phyloP scores from a whole-genome alignment of 2,888 invertebrate genomes.

The Celastrina argiolus region DNA sequence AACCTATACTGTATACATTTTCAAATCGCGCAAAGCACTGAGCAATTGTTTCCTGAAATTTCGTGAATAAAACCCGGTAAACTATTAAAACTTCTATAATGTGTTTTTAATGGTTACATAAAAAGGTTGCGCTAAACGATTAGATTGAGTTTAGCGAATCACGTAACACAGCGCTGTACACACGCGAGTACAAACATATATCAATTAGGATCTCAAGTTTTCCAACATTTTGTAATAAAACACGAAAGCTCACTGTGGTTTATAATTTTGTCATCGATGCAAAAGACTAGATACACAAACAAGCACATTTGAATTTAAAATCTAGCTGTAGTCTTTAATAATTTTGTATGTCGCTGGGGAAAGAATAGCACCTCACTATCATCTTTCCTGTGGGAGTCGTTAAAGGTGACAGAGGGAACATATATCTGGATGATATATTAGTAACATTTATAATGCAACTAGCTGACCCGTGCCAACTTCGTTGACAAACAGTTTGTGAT shows the following conservation, averaged over 20 bases:
- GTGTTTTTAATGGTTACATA: conserved; percentile 16
- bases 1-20: background rate
- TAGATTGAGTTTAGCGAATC: conserved; percentile 13
- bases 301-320: background rate
- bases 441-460: no score
- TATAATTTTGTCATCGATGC: conserved; percentile 1
- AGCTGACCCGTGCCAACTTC: no score
- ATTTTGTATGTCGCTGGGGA: no score
- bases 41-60: background rate
- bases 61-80: background rate
- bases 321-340: no score
- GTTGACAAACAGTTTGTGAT: no score
- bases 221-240: conserved; percentile 18
- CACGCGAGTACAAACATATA: conserved; percentile 17
- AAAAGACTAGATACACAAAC: background rate
- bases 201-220: conserved; percentile 20
- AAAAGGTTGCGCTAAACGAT: conserved; percentile 14
- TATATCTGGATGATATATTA: no score
- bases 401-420: no score
- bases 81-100: conserved; percentile 2
- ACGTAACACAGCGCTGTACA: background rate
- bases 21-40: background rate
- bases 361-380: no score
- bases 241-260: conserved; percentile 16
- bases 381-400: no score